Evolutionary conservation across 2,888 invertebrate genomes (phyloP).

Genomic region (Crocallis elinguaria): DNA sequence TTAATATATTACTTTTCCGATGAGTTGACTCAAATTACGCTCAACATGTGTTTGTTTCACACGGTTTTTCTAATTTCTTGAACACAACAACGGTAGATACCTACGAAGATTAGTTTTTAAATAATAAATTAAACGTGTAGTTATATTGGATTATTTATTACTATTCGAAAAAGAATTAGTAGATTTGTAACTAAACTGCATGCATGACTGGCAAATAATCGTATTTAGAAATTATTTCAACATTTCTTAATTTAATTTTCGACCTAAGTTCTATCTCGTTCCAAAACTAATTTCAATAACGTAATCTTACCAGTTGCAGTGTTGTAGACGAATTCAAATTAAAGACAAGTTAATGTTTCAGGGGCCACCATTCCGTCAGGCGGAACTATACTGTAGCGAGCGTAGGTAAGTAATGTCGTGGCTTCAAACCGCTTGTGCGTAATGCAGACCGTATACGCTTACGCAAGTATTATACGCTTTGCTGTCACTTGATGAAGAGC

Average conservation of each 20-base stretch:
- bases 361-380: slow-evolving; percentile 79
- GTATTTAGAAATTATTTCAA: not conserved
- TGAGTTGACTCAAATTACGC: slow-evolving; percentile 34
- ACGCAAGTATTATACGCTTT: slow-evolving; percentile 78
- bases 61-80: slow-evolving; percentile 18
- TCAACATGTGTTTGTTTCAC: slow-evolving; percentile 7
- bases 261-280: slow-evolving; percentile 1
- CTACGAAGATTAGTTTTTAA: slow-evolving; percentile 9
- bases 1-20: slow-evolving; percentile 30
- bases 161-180: slow-evolving; percentile 23
- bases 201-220: slow-evolving; percentile 10
- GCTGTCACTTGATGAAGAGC: slow-evolving; percentile 56
- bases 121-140: not conserved
- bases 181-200: slow-evolving; percentile 47
- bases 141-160: not conserved
- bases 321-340: slow-evolving; percentile 56
- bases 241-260: not conserved
- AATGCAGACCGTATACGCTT: slow-evolving; percentile 74
- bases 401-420: slow-evolving; percentile 58
- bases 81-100: slow-evolving; percentile 1
- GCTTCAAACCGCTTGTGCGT: slow-evolving; percentile 64
- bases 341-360: slow-evolving; percentile 80
- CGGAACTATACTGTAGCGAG: slow-evolving; percentile 78
- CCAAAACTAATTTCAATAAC: slow-evolving; percentile 7
- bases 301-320: slow-evolving; percentile 57